These are phyloP conservation scores for Tolypeutes matacus DNA, from an alignment of 2,797 vertebrate species.

Conservation along the genomic window DNA sequence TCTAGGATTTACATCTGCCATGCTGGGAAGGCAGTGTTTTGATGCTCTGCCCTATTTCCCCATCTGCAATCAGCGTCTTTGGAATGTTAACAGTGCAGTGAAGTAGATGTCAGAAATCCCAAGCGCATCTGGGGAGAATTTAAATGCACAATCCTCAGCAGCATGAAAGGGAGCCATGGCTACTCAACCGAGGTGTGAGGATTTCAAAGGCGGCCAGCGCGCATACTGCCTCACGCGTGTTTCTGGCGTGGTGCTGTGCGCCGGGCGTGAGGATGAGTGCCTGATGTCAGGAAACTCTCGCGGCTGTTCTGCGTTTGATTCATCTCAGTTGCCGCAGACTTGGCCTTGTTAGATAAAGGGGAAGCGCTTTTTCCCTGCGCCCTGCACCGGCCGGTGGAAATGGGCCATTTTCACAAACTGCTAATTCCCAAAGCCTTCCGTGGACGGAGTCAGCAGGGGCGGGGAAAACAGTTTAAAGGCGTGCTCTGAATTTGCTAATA, in stretches of 20 bases:
- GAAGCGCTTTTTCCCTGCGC: background rate
- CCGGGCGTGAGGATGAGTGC: accelerated
- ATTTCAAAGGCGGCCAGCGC: background rate
- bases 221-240: background rate
- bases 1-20: background rate
- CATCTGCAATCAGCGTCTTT: background rate
- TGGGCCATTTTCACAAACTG: conserved; percentile 70
- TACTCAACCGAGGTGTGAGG: background rate
- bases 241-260: background rate
- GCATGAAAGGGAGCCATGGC: background rate
- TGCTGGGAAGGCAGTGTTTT: background rate
- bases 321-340: background rate
- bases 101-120: background rate
- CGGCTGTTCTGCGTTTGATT: background rate
- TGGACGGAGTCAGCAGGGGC: background rate
- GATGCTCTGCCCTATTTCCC: background rate
- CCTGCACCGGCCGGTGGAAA: conserved; percentile 53
- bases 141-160: background rate
- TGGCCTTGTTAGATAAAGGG: conserved; percentile 5
- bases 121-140: background rate
- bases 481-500: conserved; percentile 81
- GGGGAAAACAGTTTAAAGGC: conserved; percentile 70
- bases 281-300: accelerated
- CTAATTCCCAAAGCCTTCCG: conserved; percentile 74
- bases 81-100: background rate